phyloP scores from a whole-genome alignment of 2,888 invertebrate species.

The Steromphala cineraria region DNA sequence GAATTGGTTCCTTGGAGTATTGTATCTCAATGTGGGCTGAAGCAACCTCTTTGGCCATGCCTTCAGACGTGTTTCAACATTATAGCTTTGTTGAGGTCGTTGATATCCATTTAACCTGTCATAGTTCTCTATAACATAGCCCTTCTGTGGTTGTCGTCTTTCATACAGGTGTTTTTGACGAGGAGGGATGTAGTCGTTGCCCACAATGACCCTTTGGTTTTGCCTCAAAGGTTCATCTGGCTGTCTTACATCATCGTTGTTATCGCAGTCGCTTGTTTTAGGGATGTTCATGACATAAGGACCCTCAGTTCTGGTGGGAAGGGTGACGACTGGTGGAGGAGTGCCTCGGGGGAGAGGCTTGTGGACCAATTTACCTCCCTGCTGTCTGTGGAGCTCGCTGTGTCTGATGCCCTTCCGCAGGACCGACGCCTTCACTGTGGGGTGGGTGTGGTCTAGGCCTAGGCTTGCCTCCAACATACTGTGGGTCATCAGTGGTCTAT shows the following conservation, averaged over 20 bases:
- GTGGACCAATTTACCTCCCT: neutral
- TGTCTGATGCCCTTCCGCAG: neutral
- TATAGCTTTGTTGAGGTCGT: no score
- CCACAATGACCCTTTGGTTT: neutral
- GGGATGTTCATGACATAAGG: neutral
- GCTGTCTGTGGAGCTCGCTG: neutral
- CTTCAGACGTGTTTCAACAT: no score
- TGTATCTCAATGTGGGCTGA: no score
- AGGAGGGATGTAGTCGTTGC: neutral
- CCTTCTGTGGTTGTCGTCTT: neutral
- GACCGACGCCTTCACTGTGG: neutral
- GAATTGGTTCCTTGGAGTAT: no score
- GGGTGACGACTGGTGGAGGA: neutral
- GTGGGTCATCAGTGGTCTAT: neutral
- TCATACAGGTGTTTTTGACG: neutral
- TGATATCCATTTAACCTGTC: no score
- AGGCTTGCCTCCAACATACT: neutral
- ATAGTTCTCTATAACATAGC: no score
- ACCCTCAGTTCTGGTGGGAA: neutral
- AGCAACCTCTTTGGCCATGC: no score
- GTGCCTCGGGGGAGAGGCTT: neutral
- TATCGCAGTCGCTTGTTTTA: neutral
- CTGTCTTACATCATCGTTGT: neutral
- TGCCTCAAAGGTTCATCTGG: neutral
- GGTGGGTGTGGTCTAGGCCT: constrained; percentile 1